Percentiles rank a stretch among this genome's conserved stretches.
phyloP scores from a whole-genome alignment of 2,888 invertebrate species.

The Clivina fossor region DNA sequence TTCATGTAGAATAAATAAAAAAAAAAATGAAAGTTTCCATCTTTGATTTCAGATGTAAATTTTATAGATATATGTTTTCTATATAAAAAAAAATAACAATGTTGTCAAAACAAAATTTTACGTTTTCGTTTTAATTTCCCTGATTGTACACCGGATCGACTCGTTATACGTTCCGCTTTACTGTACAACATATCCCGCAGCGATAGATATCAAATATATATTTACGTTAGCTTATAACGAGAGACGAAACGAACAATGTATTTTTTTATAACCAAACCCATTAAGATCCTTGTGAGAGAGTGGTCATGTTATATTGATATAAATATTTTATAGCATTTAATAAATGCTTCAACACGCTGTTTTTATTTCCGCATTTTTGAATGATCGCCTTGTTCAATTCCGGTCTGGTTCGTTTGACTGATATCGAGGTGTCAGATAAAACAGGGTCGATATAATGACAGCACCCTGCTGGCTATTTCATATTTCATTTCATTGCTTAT shows the following conservation, averaged over 20 bases:
- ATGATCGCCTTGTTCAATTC: conserved; percentile 19
- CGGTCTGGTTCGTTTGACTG: not conserved
- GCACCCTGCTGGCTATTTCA: conserved; percentile 11
- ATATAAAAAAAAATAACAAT: too few species aligned
- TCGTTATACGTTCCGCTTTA: not conserved
- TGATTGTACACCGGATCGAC: not conserved
- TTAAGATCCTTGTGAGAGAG: conserved; percentile 22
- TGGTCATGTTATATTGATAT: conserved; percentile 27
- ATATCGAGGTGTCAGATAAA: conserved; percentile 12
- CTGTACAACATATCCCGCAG: not conserved
- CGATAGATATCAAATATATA: conserved; percentile 28
- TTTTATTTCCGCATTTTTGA: conserved; percentile 14
- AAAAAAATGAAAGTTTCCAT: too few species aligned
- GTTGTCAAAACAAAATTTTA: too few species aligned
- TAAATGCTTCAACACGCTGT: conserved; percentile 22
- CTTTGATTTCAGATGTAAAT: too few species aligned
- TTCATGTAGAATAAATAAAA: too few species aligned
- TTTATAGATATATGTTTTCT: too few species aligned
- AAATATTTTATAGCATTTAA: conserved; percentile 29
- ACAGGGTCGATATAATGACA: conserved; percentile 20
- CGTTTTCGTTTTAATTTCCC: too few species aligned
- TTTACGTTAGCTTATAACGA: conserved; percentile 23
- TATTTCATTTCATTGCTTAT: too few species aligned
- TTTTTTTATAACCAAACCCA: conserved; percentile 25
- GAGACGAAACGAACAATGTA: conserved; percentile 29